A percentile compares a stretch with the other conserved stretches of the same genome.
Conservation (phyloP, 2,797 vertebrate species). For the Triplophysa bombifrons region DNA sequence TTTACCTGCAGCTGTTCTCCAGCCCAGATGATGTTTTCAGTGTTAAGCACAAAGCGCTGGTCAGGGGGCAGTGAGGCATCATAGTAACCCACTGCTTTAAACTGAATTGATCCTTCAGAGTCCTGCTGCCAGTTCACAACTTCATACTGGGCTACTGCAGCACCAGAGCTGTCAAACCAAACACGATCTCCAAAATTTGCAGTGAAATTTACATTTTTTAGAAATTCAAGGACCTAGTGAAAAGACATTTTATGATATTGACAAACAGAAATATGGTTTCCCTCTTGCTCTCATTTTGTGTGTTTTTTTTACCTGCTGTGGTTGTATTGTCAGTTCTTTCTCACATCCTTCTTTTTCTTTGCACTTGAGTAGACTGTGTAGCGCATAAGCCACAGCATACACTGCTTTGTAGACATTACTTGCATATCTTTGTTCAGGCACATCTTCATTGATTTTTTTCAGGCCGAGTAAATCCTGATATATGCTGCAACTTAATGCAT, state of each 20-base stretch:
- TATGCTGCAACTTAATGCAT: conserved; percentile 54
- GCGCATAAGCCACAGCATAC: conserved; percentile 72
- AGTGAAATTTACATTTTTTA: conserved; percentile 71
- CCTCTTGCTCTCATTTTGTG: background rate
- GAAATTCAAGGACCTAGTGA: conserved; percentile 27
- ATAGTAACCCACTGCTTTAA: conserved; percentile 74
- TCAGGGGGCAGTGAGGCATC: conserved; percentile 69
- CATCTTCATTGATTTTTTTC: conserved; percentile 67
- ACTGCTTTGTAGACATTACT: conserved; percentile 76
- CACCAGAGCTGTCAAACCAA: conserved; percentile 73
- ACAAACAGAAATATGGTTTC: background rate
- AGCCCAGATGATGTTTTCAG: conserved; percentile 70
- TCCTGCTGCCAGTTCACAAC: conserved; percentile 76
- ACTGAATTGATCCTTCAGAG: conserved; percentile 38
- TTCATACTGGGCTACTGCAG: conserved; percentile 73
- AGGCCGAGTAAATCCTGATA: conserved; percentile 62
- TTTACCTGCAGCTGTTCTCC: conserved; percentile 17
- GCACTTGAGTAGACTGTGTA: conserved; percentile 64
- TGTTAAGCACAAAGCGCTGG: conserved; percentile 72
- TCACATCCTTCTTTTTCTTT: conserved; percentile 60
- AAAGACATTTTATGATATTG: background rate
- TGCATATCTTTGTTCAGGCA: conserved; percentile 70
- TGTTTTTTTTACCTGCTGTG: background rate
- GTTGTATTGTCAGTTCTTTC: conserved; percentile 43
- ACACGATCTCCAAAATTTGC: conserved; percentile 70